Evolutionary conservation across 1,140 invertebrate species (phyloP), one percentile per base, ranked within the genome.

Genomic region (Brachionus paranguensis): DNA sequence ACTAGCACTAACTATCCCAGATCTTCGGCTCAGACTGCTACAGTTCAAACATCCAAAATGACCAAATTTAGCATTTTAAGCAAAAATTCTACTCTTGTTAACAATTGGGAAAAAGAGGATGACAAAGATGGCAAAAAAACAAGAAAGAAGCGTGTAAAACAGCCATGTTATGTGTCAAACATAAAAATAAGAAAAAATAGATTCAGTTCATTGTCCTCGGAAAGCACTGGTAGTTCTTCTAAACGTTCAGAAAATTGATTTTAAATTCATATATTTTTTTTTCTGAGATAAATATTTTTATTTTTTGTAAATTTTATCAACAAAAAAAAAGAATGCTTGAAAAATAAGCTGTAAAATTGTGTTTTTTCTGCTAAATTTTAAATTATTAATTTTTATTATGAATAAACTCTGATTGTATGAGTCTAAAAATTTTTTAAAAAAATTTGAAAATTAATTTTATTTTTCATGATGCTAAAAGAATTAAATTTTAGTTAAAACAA

Each of bases 141-240:
- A 50, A 76, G 45, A 27, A 76, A 76, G 50, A 76, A 50, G 14
- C 20, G 45, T 12, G 17, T 27, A 24, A 47, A 11, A 24, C 45
- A 76, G n/a, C 72, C 72, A 50, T 27, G 17, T n/a, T 76, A 76
- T 50, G 8, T 76, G 24, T 76, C 72, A 50, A 76, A 45, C 47
- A 12, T 76, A 14, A 76, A 76, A 76, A 76, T 76, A 27, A 47
- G 72, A 76, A 76, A 76, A 27, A 76, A 76, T 14, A 47, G 72
- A 27, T 76, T 76, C 20, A 76, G 20, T 33, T 76, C 72, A 1
- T 53, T 76, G 27, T 76, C 72, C 8, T 76, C 72, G 7, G 72
- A 76, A 24, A 76, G 72, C 33, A 76, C 72, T 7, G 72, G 43
- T 6, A 76, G 72, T 27, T 50, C 72, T 14, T 27, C 72, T n/a